A percentile compares a stretch with the other conserved stretches of the same genome.
Conservation (phyloP, 2,888 invertebrate species). For the Nymphalis urticae region DNA sequence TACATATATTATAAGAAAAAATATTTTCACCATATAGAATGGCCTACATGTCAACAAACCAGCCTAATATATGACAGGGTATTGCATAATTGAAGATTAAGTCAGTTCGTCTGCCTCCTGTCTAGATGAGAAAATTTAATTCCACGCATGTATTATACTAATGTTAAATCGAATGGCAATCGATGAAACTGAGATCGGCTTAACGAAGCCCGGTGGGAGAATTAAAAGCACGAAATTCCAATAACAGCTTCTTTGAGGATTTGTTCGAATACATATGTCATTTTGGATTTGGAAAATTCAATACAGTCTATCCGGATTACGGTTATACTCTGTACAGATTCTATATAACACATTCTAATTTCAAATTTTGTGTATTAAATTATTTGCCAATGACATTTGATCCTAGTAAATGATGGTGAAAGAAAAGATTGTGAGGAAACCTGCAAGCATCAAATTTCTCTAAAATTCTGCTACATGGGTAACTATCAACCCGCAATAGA, state of each 20-base stretch:
- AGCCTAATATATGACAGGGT: too few species aligned
- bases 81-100: too few species aligned
- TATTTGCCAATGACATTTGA: background rate
- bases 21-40: too few species aligned
- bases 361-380: background rate
- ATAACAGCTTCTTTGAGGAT: constrained; percentile 1
- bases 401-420: too few species aligned
- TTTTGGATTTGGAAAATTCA: background rate
- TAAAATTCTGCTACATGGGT: too few species aligned
- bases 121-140: too few species aligned
- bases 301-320: background rate
- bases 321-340: background rate
- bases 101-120: too few species aligned
- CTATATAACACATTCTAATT: background rate
- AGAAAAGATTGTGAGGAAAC: too few species aligned
- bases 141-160: background rate
- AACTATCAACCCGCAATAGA: too few species aligned
- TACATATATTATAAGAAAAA: too few species aligned
- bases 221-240: constrained; percentile 1
- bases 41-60: too few species aligned
- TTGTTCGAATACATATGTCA: background rate
- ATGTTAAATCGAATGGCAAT: background rate
- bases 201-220: background rate
- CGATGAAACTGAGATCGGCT: background rate
- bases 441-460: too few species aligned